Evolutionary conservation across 2,113 vertebrate genomes (phyloP), one percentile per base, ranked within the genome.

Genomic region (Psittacula cyanocephala): DNA sequence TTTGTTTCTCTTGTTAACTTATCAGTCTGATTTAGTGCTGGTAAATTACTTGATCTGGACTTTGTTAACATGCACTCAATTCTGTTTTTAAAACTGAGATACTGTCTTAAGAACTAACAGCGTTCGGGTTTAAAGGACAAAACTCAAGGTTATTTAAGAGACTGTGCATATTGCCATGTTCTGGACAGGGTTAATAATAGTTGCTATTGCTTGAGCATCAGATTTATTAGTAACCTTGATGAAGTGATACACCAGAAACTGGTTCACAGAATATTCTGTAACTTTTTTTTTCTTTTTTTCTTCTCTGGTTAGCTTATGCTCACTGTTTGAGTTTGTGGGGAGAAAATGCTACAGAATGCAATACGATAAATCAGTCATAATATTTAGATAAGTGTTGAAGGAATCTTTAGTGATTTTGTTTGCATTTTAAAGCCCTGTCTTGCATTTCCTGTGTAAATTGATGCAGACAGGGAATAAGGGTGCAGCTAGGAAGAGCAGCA

Each of bases 1-100:
- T 94, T 91, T 69, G 29, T 62, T 90, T 80, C 15, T 85, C 22
- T 65, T 81, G 16, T 77, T 60, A 53, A 52, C n/a, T 75, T 18
- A 35, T 80, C n/a, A 28, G 33, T 64, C 43, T 74, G 13, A 29
- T 57, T 60, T 77, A 81, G 25, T 87, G 46, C 44, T 7, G 7
- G 43, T 77, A n/a, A 85, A 49, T 59, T 25, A 20, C 63, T 81
- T 74, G 10, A 39, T 71, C 25, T 62, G 49, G 15, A 63, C 31
- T 50, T 68, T 70, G 8, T 74, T 41, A 62, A 81, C 80, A 60
- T 16, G 19, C 6, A 24, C 19, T 81, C 29, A 4, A 14, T 68
- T 23, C 6, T 57, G 8, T 80, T 91, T 86, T 39, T 33, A 77
- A 86, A 94, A 13, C 9, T 6, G 60, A 84, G 29, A 1, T 69